These are phyloP conservation scores for Bubo scandiacus DNA, from an alignment of 2,113 vertebrate genomes.

Conservation along the genomic window DNA sequence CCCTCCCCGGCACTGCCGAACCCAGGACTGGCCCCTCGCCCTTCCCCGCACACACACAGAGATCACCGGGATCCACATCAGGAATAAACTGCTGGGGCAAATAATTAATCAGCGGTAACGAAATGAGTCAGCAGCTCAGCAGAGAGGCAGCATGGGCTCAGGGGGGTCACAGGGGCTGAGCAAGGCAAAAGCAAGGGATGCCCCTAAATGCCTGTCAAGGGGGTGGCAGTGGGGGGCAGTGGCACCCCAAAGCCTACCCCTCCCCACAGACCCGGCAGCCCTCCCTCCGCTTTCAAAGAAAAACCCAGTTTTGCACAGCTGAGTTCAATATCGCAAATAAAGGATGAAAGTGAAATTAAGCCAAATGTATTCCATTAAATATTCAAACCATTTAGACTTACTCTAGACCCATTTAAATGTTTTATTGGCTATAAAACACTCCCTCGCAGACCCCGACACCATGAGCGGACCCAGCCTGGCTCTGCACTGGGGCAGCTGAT, in stretches of 20 bases:
- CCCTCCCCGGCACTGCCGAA: not conserved
- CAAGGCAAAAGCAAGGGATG: not conserved
- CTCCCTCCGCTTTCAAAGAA: not conserved
- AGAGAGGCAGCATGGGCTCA: not conserved
- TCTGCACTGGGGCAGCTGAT: not conserved
- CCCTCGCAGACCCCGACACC: not conserved
- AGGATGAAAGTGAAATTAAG: constrained; percentile 43
- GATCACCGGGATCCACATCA: accelerated
- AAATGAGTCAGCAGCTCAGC: not conserved
- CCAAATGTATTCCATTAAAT: constrained; percentile 44
- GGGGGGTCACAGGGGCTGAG: not conserved
- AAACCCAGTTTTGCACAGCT: not conserved
- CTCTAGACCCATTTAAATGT: constrained; percentile 8
- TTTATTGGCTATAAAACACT: not conserved
- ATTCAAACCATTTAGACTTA: constrained; percentile 17
- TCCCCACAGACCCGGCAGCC: accelerated
- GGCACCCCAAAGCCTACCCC: not conserved
- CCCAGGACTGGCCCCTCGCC: not conserved
- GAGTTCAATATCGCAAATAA: not conserved
- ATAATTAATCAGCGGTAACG: not conserved
- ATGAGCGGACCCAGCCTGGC: not conserved
- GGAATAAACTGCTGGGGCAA: not conserved
- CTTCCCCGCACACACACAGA: accelerated
- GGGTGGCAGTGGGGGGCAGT: not conserved
- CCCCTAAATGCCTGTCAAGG: not conserved